These are phyloP conservation scores for Rhyacophila brunnea DNA, from an alignment of 1,140 invertebrate genomes.

Conservation along the genomic window DNA sequence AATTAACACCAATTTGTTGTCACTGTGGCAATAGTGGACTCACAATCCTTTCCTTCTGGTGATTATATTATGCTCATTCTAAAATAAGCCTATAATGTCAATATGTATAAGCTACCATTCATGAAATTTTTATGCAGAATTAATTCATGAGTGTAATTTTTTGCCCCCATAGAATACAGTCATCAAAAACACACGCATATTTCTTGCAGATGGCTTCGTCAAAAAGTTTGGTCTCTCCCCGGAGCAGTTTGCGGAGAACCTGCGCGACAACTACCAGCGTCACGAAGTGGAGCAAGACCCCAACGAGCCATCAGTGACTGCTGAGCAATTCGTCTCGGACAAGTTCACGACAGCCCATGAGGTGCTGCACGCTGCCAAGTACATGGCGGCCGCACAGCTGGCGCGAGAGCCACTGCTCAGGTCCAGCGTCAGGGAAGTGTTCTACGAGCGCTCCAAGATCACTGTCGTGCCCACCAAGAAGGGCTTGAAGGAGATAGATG, in stretches of 20 bases:
- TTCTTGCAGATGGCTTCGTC: conserved; percentile 66
- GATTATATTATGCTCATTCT: no score
- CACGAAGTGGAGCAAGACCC: conserved; percentile 94
- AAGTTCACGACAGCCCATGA: conserved; percentile 62
- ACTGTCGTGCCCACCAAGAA: conserved; percentile 84
- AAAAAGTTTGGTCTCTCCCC: conserved; percentile 94
- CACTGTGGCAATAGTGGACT: no score
- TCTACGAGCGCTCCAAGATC: conserved; percentile 86
- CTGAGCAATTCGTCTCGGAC: conserved; percentile 67
- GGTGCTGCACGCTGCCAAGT: conserved; percentile 82
- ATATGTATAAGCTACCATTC: no score
- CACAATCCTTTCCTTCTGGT: no score
- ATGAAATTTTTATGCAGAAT: no score
- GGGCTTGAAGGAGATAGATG: conserved; percentile 91
- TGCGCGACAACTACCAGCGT: conserved; percentile 94
- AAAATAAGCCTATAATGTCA: no score
- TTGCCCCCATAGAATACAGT: no score
- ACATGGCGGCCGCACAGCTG: conserved; percentile 93
- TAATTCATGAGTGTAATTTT: no score
- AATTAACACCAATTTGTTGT: no score
- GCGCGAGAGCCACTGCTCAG: conserved; percentile 88
- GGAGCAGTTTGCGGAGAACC: conserved; percentile 95
- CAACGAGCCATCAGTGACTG: conserved; percentile 75
- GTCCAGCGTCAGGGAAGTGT: conserved; percentile 83
- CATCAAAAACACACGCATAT: no score